Evolutionary conservation across 2,888 invertebrate species (phyloP).

Genomic region (Theretra japonica): DNA sequence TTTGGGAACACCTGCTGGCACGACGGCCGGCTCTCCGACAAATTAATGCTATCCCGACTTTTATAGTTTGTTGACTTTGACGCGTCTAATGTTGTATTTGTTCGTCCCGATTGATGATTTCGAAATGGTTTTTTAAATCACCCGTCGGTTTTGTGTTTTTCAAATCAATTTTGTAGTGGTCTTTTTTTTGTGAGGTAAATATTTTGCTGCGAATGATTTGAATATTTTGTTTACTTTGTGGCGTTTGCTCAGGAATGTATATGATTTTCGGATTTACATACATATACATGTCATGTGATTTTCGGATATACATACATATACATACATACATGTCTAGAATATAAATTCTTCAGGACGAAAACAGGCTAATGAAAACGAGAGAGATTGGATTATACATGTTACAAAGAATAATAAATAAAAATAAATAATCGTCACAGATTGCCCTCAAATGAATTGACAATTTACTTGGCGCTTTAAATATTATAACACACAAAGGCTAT

Average conservation of each 20-base stretch:
- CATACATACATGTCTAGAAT: too few species aligned
- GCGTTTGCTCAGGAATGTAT: neutral
- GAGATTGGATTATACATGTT: too few species aligned
- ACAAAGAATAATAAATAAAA: too few species aligned
- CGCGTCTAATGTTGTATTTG: conserved; percentile 62
- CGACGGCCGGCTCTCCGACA: conserved; percentile 71
- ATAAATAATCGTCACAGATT: too few species aligned
- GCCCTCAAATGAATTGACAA: neutral
- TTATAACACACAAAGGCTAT: neutral
- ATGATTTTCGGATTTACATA: too few species aligned
- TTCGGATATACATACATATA: too few species aligned
- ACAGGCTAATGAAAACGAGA: too few species aligned
- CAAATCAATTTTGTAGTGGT: conserved; percentile 38
- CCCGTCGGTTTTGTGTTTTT: conserved; percentile 38
- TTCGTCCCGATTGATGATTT: conserved; percentile 51
- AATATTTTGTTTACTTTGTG: neutral
- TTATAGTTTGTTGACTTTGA: conserved; percentile 55
- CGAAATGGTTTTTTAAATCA: conserved; percentile 45
- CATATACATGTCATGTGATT: too few species aligned
- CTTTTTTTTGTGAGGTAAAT: conserved; percentile 10
- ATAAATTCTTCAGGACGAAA: too few species aligned
- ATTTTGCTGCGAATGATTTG: conserved; percentile 14
- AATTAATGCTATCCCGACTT: conserved; percentile 61
- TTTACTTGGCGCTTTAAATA: neutral
- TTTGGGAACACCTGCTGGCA: conserved; percentile 80